Percentiles rank a stretch among this genome's conserved stretches.
Conservation (phyloP, 2,888 invertebrate genomes). For the Microdon myrmicae region DNA sequence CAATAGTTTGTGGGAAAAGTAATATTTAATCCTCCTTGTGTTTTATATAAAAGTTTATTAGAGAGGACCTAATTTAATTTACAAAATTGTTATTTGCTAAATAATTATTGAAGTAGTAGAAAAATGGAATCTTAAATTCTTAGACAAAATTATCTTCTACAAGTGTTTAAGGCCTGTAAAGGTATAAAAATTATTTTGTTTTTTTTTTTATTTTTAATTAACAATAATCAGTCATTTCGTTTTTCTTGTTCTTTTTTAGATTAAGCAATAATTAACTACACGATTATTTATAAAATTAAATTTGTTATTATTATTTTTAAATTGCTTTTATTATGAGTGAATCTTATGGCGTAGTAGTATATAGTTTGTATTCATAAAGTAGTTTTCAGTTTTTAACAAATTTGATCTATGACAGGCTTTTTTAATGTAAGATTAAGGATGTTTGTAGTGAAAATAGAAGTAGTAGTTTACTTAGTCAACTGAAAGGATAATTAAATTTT, state of each 20-base stretch:
- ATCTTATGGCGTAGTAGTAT: conserved; percentile 50
- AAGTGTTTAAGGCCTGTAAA: conserved; percentile 50
- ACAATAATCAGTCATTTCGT: conserved; percentile 50
- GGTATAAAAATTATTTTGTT: conserved; percentile 33
- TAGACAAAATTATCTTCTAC: conserved; percentile 40
- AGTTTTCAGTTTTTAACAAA: conserved; percentile 14
- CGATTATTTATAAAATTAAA: conserved; percentile 33
- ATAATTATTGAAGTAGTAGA: conserved; percentile 41
- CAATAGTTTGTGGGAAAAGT: conserved; percentile 15
- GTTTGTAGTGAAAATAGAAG: conserved; percentile 36
- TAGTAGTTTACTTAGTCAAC: conserved; percentile 31
- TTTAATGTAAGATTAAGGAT: conserved; percentile 28
- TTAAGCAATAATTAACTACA: conserved; percentile 50
- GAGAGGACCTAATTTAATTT: conserved; percentile 2
- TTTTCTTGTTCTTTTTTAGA: no score
- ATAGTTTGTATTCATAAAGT: conserved; percentile 28
- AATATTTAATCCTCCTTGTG: not conserved
- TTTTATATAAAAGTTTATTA: conserved; percentile 5
- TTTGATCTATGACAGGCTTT: not conserved
- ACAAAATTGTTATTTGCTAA: conserved; percentile 16
- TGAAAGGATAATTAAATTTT: conserved; percentile 37
- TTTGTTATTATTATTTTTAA: conserved; percentile 9
- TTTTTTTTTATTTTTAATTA: conserved; percentile 34
- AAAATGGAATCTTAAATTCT: conserved; percentile 39
- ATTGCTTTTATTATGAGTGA: conserved; percentile 35